These are phyloP conservation scores for Nephrotoma flavescens DNA, from an alignment of 2,888 invertebrate genomes.

Conservation along the genomic window DNA sequence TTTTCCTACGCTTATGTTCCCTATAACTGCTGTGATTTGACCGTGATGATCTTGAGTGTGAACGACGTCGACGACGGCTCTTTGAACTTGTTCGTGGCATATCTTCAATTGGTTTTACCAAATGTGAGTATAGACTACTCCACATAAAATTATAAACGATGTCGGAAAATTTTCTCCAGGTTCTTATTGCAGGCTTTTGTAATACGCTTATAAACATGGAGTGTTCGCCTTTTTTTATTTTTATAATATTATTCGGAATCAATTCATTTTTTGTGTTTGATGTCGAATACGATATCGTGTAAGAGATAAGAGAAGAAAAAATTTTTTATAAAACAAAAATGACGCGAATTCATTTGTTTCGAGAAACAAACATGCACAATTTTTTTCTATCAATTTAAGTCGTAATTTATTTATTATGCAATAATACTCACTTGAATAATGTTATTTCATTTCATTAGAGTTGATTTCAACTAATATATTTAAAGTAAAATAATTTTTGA, in stretches of 20 bases:
- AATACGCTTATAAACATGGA: conserved; percentile 3
- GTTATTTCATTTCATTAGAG: background rate
- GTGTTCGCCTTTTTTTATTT: background rate
- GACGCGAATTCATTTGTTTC: background rate
- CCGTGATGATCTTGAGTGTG: background rate
- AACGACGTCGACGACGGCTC: background rate
- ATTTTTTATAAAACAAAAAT: background rate
- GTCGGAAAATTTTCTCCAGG: background rate
- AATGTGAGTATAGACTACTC: background rate
- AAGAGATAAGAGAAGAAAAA: background rate
- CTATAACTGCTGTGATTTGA: background rate
- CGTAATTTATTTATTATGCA: background rate
- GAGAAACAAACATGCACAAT: background rate
- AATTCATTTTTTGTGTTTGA: background rate
- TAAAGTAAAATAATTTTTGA: background rate
- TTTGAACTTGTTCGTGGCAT: background rate
- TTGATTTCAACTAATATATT: background rate
- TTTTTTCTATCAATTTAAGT: background rate
- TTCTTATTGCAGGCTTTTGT: background rate
- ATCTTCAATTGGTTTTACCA: background rate
- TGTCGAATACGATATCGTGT: background rate
- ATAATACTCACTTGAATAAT: background rate
- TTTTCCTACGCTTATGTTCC: background rate
- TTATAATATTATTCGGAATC: background rate
- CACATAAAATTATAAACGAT: background rate